Conservation (phyloP, 2,797 vertebrate species). For the Mallotus villosus region DNA sequence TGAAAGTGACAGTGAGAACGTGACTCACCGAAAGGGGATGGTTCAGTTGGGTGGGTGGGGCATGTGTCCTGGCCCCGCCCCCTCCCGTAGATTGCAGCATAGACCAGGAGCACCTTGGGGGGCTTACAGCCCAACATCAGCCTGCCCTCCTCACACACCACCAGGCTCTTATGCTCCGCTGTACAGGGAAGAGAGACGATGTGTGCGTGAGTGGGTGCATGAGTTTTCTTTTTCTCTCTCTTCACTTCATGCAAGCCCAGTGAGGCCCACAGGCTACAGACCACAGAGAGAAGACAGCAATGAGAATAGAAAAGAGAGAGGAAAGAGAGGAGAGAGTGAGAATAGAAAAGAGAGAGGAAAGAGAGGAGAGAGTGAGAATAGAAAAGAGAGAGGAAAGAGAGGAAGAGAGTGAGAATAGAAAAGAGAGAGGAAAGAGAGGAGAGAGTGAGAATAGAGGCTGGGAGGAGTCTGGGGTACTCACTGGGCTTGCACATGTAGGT, state of each 20-base stretch:
- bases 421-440: neutral
- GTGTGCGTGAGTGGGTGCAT: neutral
- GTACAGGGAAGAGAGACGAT: conserved; percentile 14
- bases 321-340: neutral
- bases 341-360: neutral
- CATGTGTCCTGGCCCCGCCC: conserved; percentile 76
- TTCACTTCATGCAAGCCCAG: too few relatives aligned
- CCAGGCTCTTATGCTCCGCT: conserved; percentile 91
- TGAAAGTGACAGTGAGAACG: neutral
- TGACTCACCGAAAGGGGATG: conserved; percentile 83
- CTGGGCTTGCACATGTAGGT: conserved; percentile 97
- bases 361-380: neutral
- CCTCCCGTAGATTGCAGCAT: conserved; percentile 88
- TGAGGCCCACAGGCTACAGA: too few relatives aligned
- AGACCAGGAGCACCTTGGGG: conserved; percentile 91
- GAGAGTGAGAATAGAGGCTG: neutral
- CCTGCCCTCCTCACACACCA: conserved; percentile 86
- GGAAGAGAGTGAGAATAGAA: neutral
- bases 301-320: neutral
- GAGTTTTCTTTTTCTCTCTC: too few relatives aligned
- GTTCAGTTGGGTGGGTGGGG: conserved; percentile 61
- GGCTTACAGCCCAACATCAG: conserved; percentile 89
- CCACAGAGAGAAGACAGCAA: neutral
- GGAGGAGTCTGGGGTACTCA: conserved; percentile 72
- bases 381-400: neutral